These are phyloP conservation scores for Philypnodon macrostomus DNA, from an alignment of 2,797 vertebrate genomes.

Conservation along the genomic window DNA sequence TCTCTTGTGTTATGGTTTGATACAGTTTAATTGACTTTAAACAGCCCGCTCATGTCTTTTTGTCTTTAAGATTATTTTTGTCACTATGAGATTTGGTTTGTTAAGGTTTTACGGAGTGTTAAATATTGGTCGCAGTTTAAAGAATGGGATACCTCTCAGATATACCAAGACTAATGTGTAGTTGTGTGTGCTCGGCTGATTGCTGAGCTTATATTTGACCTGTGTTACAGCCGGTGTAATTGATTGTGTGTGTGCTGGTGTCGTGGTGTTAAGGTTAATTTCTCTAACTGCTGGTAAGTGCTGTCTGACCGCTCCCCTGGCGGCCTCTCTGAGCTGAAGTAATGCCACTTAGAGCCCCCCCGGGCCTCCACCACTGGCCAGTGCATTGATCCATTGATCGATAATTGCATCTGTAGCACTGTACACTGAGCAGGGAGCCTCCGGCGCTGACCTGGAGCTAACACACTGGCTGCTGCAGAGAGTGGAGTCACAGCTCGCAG, in stretches of 20 bases:
- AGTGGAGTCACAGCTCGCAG: constrained; percentile 13
- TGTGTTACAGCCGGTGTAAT: constrained; percentile 61
- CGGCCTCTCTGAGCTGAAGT: constrained; percentile 71
- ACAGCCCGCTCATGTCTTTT: constrained; percentile 34
- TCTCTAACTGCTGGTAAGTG: constrained; percentile 81
- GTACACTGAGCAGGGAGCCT: constrained; percentile 39
- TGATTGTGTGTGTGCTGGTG: constrained; percentile 69
- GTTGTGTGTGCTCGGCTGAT: constrained; percentile 17
- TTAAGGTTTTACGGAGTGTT: constrained; percentile 17
- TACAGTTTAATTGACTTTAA: constrained; percentile 61
- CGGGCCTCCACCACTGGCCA: constrained; percentile 43
- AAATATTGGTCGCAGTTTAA: constrained; percentile 21
- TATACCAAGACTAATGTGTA: constrained; percentile 1
- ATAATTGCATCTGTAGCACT: constrained; percentile 72
- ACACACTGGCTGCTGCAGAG: constrained; percentile 20
- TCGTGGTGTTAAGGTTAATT: constrained; percentile 77
- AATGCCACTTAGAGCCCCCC: constrained; percentile 74
- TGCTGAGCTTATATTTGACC: constrained; percentile 50
- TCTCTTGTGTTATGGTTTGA: constrained; percentile 49
- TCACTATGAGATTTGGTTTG: constrained; percentile 5
- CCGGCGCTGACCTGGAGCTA: constrained; percentile 33
- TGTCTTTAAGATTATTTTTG: constrained; percentile 21
- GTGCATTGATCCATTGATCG: constrained; percentile 78
- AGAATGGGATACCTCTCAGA: constrained; percentile 11
- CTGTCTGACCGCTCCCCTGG: constrained; percentile 77